A percentile compares a stretch with the other conserved stretches of the same genome.
Evolutionary conservation across 2,113 vertebrate species (phyloP).

Genomic region (Halichoerus grypus): DNA sequence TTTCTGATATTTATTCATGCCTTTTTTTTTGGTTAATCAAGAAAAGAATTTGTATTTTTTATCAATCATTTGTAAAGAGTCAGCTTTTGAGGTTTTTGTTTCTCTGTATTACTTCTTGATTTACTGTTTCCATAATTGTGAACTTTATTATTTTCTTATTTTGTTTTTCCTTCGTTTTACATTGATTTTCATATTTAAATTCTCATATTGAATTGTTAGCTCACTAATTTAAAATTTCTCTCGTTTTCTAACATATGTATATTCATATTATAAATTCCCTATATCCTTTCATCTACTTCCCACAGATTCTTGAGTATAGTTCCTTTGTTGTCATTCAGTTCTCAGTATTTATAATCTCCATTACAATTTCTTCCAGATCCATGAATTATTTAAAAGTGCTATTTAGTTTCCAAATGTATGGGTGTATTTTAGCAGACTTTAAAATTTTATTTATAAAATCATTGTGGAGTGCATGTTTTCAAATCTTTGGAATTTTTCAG

Average conservation of each 20-base stretch:
- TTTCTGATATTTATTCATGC: background rate
- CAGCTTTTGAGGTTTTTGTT: background rate
- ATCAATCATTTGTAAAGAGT: background rate
- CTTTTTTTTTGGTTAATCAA: background rate
- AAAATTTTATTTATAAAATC: slow-evolving; percentile 41
- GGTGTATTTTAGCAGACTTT: slow-evolving; percentile 42
- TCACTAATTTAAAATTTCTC: background rate
- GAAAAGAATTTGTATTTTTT: background rate
- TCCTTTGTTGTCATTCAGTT: background rate
- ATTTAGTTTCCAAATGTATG: slow-evolving; percentile 51
- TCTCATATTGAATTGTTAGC: background rate
- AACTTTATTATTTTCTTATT: background rate
- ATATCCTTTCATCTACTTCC: background rate
- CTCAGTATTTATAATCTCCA: slow-evolving; percentile 25
- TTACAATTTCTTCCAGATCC: slow-evolving; percentile 44
- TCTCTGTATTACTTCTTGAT: background rate
- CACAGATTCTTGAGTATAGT: background rate
- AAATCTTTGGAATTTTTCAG: slow-evolving; percentile 37
- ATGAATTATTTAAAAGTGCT: slow-evolving; percentile 43
- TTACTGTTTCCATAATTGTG: background rate
- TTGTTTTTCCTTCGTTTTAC: background rate
- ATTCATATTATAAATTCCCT: background rate
- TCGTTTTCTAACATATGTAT: background rate
- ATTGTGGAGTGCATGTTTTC: slow-evolving; percentile 4
- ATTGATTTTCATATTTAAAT: background rate